Percentiles rank a stretch among this genome's conserved stretches.
These are phyloP conservation scores for Gila orcuttii DNA, from an alignment of 2,113 vertebrate species.

Conservation along the genomic window DNA sequence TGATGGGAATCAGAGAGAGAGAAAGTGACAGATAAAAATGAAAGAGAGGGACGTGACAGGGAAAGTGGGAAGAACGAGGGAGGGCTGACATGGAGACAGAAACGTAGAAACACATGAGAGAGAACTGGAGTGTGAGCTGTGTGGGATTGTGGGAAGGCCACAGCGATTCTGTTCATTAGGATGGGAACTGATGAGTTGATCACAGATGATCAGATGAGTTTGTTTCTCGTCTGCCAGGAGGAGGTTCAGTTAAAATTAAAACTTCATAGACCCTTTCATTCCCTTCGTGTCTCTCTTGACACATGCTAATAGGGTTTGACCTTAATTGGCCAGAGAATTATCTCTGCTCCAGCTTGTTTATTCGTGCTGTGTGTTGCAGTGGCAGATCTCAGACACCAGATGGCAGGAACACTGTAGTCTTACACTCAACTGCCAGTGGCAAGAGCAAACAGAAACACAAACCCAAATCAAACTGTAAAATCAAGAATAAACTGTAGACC, in stretches of 20 bases:
- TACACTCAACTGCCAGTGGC: background rate
- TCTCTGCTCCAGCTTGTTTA: background rate
- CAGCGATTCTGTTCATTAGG: conserved; percentile 11
- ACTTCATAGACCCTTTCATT: background rate
- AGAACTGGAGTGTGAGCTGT: background rate
- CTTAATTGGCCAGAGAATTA: conserved; percentile 1
- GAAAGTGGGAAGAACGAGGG: background rate
- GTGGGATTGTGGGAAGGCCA: background rate
- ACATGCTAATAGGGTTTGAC: conserved; percentile 13
- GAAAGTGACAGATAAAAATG: background rate
- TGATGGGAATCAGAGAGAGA: background rate
- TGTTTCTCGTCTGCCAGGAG: background rate
- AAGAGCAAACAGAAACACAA: background rate
- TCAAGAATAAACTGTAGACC: background rate
- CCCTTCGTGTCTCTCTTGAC: background rate
- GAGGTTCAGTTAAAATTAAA: conserved; percentile 10
- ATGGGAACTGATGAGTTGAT: conserved; percentile 5
- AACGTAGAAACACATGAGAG: no score
- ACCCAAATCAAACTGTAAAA: background rate
- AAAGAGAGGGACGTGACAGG: background rate
- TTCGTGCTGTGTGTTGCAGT: background rate
- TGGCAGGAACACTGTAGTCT: conserved; percentile 29
- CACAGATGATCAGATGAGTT: conserved; percentile 25
- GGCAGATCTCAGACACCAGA: conserved; percentile 16
- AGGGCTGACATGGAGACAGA: background rate